Percentiles rank a stretch among this genome's conserved stretches.
These are phyloP conservation scores for Sapayoa aenigma DNA, from an alignment of 2,113 vertebrate species.

Conservation along the genomic window DNA sequence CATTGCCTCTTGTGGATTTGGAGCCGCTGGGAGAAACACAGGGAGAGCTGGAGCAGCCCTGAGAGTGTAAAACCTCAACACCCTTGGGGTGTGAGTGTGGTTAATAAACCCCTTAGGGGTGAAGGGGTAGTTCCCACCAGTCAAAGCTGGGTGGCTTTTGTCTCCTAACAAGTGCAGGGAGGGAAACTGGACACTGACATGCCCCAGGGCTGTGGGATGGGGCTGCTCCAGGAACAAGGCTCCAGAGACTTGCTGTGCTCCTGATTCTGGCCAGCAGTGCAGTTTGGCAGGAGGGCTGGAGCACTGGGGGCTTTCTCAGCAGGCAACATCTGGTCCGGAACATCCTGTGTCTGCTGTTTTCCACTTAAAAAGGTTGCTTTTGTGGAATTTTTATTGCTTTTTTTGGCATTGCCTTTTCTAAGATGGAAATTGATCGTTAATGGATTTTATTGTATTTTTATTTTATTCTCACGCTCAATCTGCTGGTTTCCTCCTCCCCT, in stretches of 20 bases:
- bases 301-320: background rate
- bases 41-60: background rate
- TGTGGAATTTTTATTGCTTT: conserved; percentile 61
- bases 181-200: background rate
- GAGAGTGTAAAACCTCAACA: background rate
- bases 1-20: background rate
- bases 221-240: background rate
- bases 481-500: background rate
- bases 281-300: background rate
- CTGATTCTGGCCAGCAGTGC: accelerated
- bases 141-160: background rate
- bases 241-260: background rate
- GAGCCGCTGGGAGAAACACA: background rate
- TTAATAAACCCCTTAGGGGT: background rate
- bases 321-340: conserved; percentile 34
- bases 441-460: background rate
- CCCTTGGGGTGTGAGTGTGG: background rate
- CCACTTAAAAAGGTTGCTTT: conserved; percentile 41
- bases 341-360: background rate
- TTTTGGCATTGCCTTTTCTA: background rate
- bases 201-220: accelerated
- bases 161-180: background rate
- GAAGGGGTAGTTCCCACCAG: background rate
- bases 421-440: conserved; percentile 38
- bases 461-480: conserved; percentile 4